Conservation (phyloP, 1,140 invertebrate genomes). For the Polyergus mexicanus region DNA sequence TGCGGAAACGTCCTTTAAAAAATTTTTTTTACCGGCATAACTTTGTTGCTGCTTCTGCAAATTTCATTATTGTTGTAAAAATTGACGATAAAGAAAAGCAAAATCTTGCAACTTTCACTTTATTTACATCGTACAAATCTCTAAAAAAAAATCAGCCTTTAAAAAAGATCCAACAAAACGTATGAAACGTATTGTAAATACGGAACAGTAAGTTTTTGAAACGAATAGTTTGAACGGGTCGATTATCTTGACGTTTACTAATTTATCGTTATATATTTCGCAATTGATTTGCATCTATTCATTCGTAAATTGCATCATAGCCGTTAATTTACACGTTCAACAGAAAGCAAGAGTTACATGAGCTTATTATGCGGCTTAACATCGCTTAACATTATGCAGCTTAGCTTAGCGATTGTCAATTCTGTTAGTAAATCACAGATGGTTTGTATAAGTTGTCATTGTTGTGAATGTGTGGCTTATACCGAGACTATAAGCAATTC, state of each 20-base stretch:
- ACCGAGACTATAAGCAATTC: neutral
- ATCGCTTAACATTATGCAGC: conserved; percentile 27
- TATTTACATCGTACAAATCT: neutral
- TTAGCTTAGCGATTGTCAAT: conserved; percentile 16
- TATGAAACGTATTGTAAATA: neutral
- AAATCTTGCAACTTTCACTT: neutral
- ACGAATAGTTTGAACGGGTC: neutral
- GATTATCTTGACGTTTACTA: conserved; percentile 19
- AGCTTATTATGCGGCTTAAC: conserved; percentile 35
- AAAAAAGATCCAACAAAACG: neutral
- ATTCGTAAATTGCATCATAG: conserved; percentile 13
- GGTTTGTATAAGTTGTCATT: conserved; percentile 15
- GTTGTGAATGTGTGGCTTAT: neutral
- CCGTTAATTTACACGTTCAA: conserved; percentile 2
- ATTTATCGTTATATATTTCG: conserved; percentile 20
- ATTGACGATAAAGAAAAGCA: neutral
- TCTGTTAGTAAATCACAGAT: neutral
- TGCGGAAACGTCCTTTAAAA: neutral
- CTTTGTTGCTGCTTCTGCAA: neutral
- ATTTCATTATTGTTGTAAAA: conserved; percentile 15
- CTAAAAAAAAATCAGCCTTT: neutral
- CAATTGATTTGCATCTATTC: conserved; percentile 54
- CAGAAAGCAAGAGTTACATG: conserved; percentile 8
- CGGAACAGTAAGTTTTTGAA: neutral
- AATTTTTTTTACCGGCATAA: neutral